phyloP scores from a whole-genome alignment of 64 coral and sea anemone species.

The Astreopora myriophthalma region DNA sequence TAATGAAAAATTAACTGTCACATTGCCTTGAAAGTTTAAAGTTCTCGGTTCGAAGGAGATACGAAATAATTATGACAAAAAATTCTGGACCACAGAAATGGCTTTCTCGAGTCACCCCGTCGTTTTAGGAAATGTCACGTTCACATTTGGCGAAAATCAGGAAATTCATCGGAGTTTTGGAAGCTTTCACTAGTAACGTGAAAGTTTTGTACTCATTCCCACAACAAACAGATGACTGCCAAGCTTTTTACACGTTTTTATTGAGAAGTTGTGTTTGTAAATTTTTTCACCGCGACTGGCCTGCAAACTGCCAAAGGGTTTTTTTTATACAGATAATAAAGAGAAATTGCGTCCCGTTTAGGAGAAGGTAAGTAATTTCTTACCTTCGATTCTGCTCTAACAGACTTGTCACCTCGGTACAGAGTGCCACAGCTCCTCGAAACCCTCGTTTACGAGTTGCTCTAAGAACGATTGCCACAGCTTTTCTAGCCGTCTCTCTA shows the following conservation, averaged over 20 bases:
- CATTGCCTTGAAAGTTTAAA: background rate
- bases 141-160: background rate
- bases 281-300: too few species aligned
- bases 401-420: conserved; percentile 1
- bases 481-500: background rate
- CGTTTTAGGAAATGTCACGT: background rate
- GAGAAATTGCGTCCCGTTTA: background rate
- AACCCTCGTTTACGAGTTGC: background rate
- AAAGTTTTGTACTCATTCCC: too few species aligned
- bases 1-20: conserved; percentile 23
- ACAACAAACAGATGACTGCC: too few species aligned
- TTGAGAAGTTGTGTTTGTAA: background rate
- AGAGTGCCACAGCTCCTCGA: background rate
- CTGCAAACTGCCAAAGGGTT: too few species aligned
- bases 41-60: background rate
- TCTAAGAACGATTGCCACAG: background rate
- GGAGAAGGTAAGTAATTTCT: background rate
- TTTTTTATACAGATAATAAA: too few species aligned
- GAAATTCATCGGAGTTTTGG: background rate
- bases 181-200: too few species aligned
- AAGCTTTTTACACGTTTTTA: too few species aligned
- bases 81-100: background rate
- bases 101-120: background rate
- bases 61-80: background rate
- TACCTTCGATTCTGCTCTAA: conserved; percentile 1